Evolutionary conservation across 2,113 vertebrate genomes (phyloP).

Genomic region (Ictidomys tridecemlineatus): DNA sequence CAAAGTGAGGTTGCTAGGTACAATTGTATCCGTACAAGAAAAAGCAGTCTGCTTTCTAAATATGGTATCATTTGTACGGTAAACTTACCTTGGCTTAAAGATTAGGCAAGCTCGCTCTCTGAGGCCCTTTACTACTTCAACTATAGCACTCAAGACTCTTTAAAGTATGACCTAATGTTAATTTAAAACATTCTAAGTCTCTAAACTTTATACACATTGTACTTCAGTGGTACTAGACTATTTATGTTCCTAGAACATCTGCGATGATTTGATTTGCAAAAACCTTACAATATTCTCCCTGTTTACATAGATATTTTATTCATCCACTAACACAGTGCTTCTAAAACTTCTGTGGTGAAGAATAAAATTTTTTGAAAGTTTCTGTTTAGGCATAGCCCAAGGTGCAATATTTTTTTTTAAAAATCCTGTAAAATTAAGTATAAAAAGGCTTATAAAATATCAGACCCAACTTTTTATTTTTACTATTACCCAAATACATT

Average conservation of each 20-base stretch:
- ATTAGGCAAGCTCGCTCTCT: not conserved
- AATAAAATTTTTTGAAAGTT: not conserved
- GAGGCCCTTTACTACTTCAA: not conserved
- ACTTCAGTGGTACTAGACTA: not conserved
- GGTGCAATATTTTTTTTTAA: not conserved
- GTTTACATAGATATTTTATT: not conserved
- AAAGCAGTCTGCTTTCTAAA: not conserved
- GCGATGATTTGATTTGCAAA: not conserved
- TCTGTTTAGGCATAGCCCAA: not conserved
- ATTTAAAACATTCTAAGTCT: not conserved
- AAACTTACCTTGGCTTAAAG: not conserved
- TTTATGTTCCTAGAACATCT: not conserved
- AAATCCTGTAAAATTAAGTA: constrained; percentile 7
- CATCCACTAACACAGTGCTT: not conserved
- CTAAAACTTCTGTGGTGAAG: not conserved
- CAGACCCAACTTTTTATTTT: not conserved
- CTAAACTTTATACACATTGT: not conserved
- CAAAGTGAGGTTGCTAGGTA: not conserved
- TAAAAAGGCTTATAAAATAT: not conserved
- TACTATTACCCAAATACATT: constrained; percentile 1
- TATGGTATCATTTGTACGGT: not conserved
- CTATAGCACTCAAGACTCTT: not conserved
- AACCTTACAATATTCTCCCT: not conserved
- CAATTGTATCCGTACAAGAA: not conserved
- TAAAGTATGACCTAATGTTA: not conserved